Evolutionary conservation across 2,797 vertebrate genomes (phyloP), one percentile per base, ranked within the genome.

Genomic region (Periparus ater): DNA sequence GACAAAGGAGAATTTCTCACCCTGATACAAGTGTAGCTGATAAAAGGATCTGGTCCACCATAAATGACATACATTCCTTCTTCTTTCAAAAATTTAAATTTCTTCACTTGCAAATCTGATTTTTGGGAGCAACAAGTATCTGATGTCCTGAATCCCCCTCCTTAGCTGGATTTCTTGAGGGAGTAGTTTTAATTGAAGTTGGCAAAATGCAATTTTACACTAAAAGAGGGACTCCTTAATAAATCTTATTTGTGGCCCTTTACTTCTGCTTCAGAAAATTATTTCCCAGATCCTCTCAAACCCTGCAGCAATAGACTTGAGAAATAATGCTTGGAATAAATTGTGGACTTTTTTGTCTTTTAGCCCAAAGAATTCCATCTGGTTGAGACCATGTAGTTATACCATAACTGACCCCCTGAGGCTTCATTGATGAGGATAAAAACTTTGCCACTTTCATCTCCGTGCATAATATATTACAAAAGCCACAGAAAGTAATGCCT

Each of bases 331-430:
- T 40, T 40, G 50, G 36, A 58, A 61, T 85, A 54, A 53, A 78
- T 67, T 53, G 58, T 84, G 54, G 91, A 32, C 11, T 51, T 74
- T 67, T 87, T 89, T 2, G 4, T 84, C 51, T 93, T 91, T 89
- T 50, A 92, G 78, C 22, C 61, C 79, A 80, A 91, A 88, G 82
- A 91, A 79, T 70, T 72, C 29, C 57, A 47, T 78, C 74, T 93
- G 62, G 32, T 67, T 76, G 88, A 84, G 27, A 58, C 21, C 36
- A 23, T 18, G 51, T 42, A 75, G 80, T 84, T 93, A 54, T 38
- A 62, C 25, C 38, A 26, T 80, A 75, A 74, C 25, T 61, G 67
- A 27, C 86, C 87, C 80, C 84, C 87, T 48, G 66, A 65, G 88
- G 25, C 61, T 68, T 77, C 73, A 58, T 1, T n/a, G 62, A n/a